phyloP scores from a whole-genome alignment of 2,797 vertebrate species.

The Euphonia xanthogaster region DNA sequence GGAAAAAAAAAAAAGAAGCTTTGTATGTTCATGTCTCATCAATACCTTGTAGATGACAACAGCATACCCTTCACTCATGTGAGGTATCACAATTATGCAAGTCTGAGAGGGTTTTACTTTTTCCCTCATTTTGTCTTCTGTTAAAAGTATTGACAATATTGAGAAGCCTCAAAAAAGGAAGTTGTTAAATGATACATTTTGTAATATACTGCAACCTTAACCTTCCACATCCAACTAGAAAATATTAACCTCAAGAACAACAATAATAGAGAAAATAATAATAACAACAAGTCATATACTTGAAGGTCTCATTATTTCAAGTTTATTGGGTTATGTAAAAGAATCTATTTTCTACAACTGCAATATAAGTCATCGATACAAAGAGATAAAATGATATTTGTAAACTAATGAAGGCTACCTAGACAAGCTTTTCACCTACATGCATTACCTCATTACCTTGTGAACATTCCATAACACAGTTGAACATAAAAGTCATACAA shows the following conservation, averaged over 20 bases:
- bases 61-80: neutral
- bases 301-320: neutral
- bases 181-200: neutral
- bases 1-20: neutral
- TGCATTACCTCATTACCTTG: neutral
- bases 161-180: neutral
- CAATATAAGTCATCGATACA: neutral
- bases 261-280: neutral
- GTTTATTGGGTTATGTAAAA: neutral
- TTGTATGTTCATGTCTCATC: neutral
- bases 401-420: neutral
- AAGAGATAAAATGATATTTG: neutral
- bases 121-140: neutral
- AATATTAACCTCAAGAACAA: neutral
- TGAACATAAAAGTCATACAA: neutral
- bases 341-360: neutral
- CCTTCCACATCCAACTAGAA: neutral
- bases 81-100: neutral
- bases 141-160: neutral
- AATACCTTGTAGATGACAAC: neutral
- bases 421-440: neutral
- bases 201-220: neutral
- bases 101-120: neutral
- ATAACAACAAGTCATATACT: neutral
- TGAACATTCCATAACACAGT: neutral